phyloP scores from a whole-genome alignment of 2,797 vertebrate genomes.

The Mallotus villosus region DNA sequence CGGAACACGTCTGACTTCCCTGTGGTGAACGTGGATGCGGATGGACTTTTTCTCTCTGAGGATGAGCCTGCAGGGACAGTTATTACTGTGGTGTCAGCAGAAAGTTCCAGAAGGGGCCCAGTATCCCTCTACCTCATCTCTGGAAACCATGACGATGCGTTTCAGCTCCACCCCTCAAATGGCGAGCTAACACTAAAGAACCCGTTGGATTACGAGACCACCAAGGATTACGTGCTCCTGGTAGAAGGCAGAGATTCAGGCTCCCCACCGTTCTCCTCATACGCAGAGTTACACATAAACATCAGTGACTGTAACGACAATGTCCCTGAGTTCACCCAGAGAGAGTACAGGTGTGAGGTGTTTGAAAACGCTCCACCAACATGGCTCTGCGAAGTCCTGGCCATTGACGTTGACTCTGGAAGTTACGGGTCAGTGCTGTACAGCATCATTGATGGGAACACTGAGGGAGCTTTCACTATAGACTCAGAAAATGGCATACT shows the following conservation, averaged over 20 bases:
- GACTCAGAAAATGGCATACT: conserved; percentile 68
- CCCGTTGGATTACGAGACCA: conserved; percentile 74
- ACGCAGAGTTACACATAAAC: conserved; percentile 67
- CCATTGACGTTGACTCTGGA: conserved; percentile 72
- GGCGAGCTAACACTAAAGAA: conserved; percentile 68
- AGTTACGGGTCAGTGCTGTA: conserved; percentile 66
- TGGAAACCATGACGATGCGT: conserved; percentile 70
- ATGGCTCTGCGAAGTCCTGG: conserved; percentile 69
- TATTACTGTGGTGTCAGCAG: conserved; percentile 61
- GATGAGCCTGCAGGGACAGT: conserved; percentile 60
- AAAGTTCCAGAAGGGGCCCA: conserved; percentile 57
- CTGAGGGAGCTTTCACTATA: conserved; percentile 62
- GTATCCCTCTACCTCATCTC: conserved; percentile 73
- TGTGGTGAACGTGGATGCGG: conserved; percentile 55
- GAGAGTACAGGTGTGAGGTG: conserved; percentile 71
- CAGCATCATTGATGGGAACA: conserved; percentile 67
- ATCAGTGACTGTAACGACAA: conserved; percentile 78
- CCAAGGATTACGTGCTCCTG: conserved; percentile 64
- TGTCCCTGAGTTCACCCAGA: conserved; percentile 69
- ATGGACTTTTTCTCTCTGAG: conserved; percentile 59
- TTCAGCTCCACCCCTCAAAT: conserved; percentile 64
- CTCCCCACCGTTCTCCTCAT: conserved; percentile 76
- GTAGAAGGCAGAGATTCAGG: conserved; percentile 77
- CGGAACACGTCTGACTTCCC: conserved; percentile 71
- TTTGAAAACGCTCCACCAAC: conserved; percentile 69